Evolutionary conservation across 2,113 vertebrate genomes (phyloP), one percentile per base, ranked within the genome.

Genomic region (Saccopteryx bilineata): DNA sequence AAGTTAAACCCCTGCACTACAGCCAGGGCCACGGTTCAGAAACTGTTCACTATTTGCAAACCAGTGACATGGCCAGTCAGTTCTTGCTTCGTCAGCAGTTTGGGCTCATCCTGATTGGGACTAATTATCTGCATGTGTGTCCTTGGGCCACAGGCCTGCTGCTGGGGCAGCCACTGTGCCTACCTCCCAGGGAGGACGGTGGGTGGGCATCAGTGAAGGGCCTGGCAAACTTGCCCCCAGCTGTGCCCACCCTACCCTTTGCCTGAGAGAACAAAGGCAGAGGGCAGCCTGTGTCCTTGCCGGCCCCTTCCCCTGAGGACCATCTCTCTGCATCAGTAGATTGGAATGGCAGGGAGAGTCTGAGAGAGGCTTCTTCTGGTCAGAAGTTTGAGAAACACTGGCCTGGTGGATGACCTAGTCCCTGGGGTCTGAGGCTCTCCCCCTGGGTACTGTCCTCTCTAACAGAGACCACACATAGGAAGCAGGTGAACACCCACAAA

Each of bases 111-210:
- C 95, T 98, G 98, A 98, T 98, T 98, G 98, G 98, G 98, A 98
- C 98, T 98, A 98, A 98, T 99, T 98, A 98, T 89, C 96, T 98
- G 97, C 98, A 98, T 98, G 98, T 98, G 97, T 97, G 96, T 98
- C 97, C 98, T 94, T 91, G 90, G 93, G 95, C 93, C 96, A 97
- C 79, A 0, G 21, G 92, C 96, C 96, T 97, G 95, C 97, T 98
- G 97, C 96, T 94, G 95, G 75, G 84, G 94, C 97, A 97, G 98
- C 24, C 17, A 10, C 69, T 65, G 88, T 88, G 28, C 48, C 90
- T 82, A 88, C 96, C 96, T 93, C 94, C 97, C 96, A 61, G 93
- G 96, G 95, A 97, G 91, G 97, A 98, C 87, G 97, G 85, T 92
- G 7, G 33, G 83, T 54, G 83, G 17, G 6, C 2, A 23, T 81